Evolutionary conservation across 2,113 vertebrate genomes (phyloP).

Genomic region (Pelusios castaneus): DNA sequence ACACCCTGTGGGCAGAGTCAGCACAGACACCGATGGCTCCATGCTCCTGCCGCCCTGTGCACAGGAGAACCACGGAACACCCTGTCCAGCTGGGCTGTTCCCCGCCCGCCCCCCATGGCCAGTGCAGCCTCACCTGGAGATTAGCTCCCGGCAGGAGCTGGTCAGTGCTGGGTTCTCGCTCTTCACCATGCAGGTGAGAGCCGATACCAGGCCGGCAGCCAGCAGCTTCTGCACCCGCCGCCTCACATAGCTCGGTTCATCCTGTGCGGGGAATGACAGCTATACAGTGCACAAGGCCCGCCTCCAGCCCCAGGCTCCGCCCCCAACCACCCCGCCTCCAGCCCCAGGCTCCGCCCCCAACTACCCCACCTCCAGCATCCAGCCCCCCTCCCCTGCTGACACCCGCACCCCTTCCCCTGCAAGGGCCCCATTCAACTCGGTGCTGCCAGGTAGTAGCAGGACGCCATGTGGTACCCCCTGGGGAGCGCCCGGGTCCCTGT

Average conservation of each 20-base stretch:
- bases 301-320: no score
- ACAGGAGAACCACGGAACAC: background rate
- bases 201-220: constrained; percentile 89
- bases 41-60: accelerated
- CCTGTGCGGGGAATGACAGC: constrained; percentile 72
- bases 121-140: constrained; percentile 82
- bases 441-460: background rate
- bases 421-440: accelerated
- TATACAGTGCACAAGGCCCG: accelerated
- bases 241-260: constrained; percentile 85
- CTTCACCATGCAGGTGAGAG: constrained; percentile 94
- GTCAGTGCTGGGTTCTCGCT: constrained; percentile 90
- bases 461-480: no score
- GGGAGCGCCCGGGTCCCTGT: accelerated
- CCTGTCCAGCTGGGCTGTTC: background rate
- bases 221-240: constrained; percentile 89
- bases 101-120: no score
- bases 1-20: constrained; percentile 80
- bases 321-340: background rate
- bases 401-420: background rate
- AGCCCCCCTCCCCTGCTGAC: no score
- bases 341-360: background rate
- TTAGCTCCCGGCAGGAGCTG: constrained; percentile 88
- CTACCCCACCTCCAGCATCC: no score
- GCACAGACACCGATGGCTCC: accelerated